Evolutionary conservation across 2,113 vertebrate species (phyloP), one percentile per base, ranked within the genome.

Genomic region (Leucopsar rothschildi): DNA sequence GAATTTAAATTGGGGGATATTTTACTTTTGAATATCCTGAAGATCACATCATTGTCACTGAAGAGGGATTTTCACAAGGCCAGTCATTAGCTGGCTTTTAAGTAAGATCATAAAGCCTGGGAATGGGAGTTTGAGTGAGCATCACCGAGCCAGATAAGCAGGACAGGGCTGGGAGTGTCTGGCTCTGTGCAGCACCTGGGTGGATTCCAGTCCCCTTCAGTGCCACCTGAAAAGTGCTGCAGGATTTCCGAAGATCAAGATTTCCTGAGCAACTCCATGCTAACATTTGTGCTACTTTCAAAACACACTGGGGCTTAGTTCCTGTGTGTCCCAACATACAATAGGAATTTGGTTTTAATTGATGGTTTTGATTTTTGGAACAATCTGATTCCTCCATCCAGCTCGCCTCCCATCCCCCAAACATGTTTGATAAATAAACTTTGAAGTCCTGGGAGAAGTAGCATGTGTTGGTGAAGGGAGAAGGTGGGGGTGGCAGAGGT

Each of bases 401-500:
- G 19, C 44, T 12, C 15, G 3, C 19, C 25, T 40, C 5, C 31
- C 3, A 17, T 9, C 27, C n/a, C 45, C 12, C 4, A 86, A 78
- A 37, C 22, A 56, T 61, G 11, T 37, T 70, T 55, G 56, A 91
- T 50, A 95, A 89, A 75, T 52, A 86, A 92, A 88, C 81, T 86
- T 65, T 59, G 59, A 93, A 82, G 73, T 25, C 42, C 52, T 70
- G 55, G 60, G 39, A 88, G 84, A 73, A 92, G 78, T 7, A 82
- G 50, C 70, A 72, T 39, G 66, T 92, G 78, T 72, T 82, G 80
- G 78, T 69, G 86, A 91, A 95, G 50, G 84, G 82, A 94, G 95
- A 92, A 92, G 24, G 50, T 73, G 93, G 70, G 87, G 87, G 95
- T 68, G 92, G 95, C 4, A 2, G 92, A 86, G 95, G 94, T 81